phyloP scores from a whole-genome alignment of 2,113 vertebrate species.

The Pelvicachromis taeniatus region DNA sequence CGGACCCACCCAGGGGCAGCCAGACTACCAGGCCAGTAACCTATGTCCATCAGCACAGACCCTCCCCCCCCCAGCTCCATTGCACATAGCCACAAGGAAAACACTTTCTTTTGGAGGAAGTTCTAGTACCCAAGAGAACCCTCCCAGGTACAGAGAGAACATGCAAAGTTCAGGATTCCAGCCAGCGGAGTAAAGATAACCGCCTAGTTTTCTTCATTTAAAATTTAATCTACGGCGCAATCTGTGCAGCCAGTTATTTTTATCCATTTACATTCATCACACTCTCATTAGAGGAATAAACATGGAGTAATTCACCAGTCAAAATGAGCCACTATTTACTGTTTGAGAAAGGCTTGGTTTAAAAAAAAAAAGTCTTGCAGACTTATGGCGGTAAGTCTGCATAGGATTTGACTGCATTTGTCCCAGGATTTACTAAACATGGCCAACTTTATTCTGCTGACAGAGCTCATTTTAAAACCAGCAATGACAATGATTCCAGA shows the following conservation, averaged over 20 bases:
- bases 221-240: background rate
- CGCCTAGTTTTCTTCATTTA: background rate
- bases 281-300: background rate
- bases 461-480: background rate
- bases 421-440: background rate
- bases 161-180: too few relatives aligned
- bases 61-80: too few relatives aligned
- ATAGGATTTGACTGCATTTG: background rate
- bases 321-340: background rate
- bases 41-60: too few relatives aligned
- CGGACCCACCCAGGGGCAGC: too few relatives aligned
- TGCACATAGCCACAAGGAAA: too few relatives aligned
- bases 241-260: background rate
- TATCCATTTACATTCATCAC: background rate
- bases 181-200: background rate
- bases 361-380: background rate
- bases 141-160: background rate
- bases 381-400: background rate
- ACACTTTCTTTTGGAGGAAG: background rate
- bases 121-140: fast-evolving
- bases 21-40: too few relatives aligned
- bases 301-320: background rate
- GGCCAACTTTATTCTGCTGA: background rate
- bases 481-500: background rate
- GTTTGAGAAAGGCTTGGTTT: background rate